Percentiles rank a stretch among this genome's conserved stretches.
Evolutionary conservation across 2,113 vertebrate species (phyloP).

Genomic region (Hippocampus comes): DNA sequence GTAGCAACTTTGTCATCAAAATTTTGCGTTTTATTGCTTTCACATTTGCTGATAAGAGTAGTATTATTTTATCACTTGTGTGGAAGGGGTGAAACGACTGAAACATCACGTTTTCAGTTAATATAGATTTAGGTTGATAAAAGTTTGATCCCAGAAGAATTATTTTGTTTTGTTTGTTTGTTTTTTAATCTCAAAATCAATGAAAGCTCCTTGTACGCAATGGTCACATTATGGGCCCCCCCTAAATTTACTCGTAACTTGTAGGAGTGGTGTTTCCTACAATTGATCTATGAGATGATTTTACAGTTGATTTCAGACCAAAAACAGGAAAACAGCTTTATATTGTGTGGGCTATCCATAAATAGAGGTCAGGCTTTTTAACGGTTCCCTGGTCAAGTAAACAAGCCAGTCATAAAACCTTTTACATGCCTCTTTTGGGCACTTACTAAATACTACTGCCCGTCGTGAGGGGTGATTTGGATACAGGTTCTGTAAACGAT

Average conservation of each 20-base stretch:
- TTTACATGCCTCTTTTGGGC: slow-evolving; percentile 5
- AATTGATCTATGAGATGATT: neutral
- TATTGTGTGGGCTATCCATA: slow-evolving; percentile 6
- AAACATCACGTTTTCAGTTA: no score
- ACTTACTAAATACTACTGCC: slow-evolving; percentile 3
- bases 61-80: no score
- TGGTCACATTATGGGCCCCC: no score
- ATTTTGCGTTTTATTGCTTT: no score
- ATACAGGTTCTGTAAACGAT: neutral
- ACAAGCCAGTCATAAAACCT: slow-evolving; percentile 16
- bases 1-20: no score
- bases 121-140: no score
- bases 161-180: no score
- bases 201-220: neutral
- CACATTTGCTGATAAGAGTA: no score
- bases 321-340: neutral
- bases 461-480: neutral
- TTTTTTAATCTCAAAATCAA: neutral
- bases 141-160: neutral
- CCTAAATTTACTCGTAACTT: no score
- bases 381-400: slow-evolving; percentile 23
- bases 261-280: neutral
- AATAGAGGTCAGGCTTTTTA: slow-evolving; percentile 14
- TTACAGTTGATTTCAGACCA: neutral
- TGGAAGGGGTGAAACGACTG: no score